These are phyloP conservation scores for Drosophila meridionalis DNA, from an alignment of 2,888 invertebrate species.

Conservation along the genomic window DNA sequence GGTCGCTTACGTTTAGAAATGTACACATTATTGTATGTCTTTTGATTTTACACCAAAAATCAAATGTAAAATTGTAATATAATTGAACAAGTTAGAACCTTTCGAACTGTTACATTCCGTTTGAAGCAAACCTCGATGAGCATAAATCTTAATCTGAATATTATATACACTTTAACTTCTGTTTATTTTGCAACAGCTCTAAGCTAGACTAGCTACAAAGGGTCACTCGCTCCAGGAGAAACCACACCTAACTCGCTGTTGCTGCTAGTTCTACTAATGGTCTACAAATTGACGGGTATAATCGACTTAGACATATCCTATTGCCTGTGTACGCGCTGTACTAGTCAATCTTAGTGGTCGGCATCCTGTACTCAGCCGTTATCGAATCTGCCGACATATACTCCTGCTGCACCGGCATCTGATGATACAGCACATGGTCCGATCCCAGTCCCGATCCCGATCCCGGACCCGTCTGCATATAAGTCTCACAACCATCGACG, in stretches of 20 bases:
- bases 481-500: slow-evolving; percentile 29
- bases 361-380: slow-evolving; percentile 80
- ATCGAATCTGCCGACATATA: slow-evolving; percentile 60
- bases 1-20: slow-evolving; percentile 53
- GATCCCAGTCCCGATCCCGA: slow-evolving; percentile 6
- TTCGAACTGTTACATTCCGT: slow-evolving; percentile 48
- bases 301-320: slow-evolving; percentile 35
- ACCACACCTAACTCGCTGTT: slow-evolving; percentile 15
- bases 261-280: slow-evolving; percentile 25
- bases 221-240: slow-evolving; percentile 26
- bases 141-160: slow-evolving; percentile 67
- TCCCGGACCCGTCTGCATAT: slow-evolving; percentile 15
- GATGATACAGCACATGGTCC: slow-evolving; percentile 59
- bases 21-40: slow-evolving; percentile 40
- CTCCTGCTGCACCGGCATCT: slow-evolving; percentile 57
- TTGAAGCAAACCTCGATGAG: slow-evolving; percentile 77
- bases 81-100: slow-evolving; percentile 59
- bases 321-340: slow-evolving; percentile 59
- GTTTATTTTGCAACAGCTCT: slow-evolving; percentile 17
- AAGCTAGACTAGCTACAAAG: slow-evolving; percentile 44
- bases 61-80: slow-evolving; percentile 36
- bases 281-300: slow-evolving; percentile 63
- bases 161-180: slow-evolving; percentile 52
- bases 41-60: slow-evolving; percentile 47
- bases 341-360: slow-evolving; percentile 85